Percentiles rank a stretch among this genome's conserved stretches.
Conservation (phyloP, 2,797 vertebrate species). For the Hypotaenidia philippensis region DNA sequence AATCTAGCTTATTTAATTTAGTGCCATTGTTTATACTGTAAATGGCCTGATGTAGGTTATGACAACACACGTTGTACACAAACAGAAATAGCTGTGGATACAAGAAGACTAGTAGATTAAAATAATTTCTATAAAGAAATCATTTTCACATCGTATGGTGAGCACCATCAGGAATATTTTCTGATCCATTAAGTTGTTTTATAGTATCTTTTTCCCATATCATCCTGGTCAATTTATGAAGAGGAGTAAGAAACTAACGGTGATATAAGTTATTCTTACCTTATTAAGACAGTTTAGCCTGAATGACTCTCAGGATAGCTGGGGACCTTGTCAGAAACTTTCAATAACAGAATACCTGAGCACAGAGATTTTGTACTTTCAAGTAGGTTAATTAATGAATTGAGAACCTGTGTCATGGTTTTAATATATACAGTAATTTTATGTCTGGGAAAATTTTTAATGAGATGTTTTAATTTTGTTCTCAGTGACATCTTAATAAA, state of each 20-base stretch:
- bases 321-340: constrained; percentile 53
- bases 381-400: constrained; percentile 68
- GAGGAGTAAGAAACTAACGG: not conserved
- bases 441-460: constrained; percentile 49
- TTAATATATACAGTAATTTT: constrained; percentile 64
- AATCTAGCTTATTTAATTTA: constrained; percentile 70
- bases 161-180: not conserved
- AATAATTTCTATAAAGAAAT: not conserved
- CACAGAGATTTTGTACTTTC: constrained; percentile 35
- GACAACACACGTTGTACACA: not conserved
- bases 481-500: constrained; percentile 56
- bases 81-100: not conserved
- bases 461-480: constrained; percentile 62
- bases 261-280: constrained; percentile 13
- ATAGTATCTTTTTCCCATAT: not conserved
- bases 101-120: not conserved
- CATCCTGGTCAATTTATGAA: not conserved
- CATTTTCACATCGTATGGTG: not conserved
- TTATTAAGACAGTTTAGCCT: constrained; percentile 16
- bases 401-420: constrained; percentile 21
- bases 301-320: not conserved
- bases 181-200: not conserved
- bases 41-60: constrained; percentile 29
- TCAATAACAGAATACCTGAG: constrained; percentile 13
- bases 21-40: constrained; percentile 59